Evolutionary conservation across 2,888 invertebrate genomes (phyloP), one percentile per base, ranked within the genome.

Genomic region (Acleris laterana): DNA sequence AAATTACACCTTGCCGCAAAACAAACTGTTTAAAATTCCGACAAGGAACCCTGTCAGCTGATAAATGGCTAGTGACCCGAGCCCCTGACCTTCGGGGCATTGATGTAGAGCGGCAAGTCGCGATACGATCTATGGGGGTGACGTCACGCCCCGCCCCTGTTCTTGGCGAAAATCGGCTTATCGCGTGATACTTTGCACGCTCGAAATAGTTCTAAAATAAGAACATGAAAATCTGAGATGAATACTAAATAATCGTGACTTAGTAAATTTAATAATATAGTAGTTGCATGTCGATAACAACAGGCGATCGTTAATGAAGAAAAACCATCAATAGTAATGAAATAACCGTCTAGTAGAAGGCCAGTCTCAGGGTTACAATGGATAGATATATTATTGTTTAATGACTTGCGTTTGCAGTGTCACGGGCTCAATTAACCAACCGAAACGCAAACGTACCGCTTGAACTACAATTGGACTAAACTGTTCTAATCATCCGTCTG

Each of bases 71-170:
- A 68, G 60, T 64, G 61, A 68, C 68, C 62, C 57, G 69, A 70
- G 70, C 65, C 65, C 58, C 60, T 69, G 62, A 70, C 73, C 72
- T 73, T 69, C 68, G 70, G 68, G 65, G 64, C 73, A 68, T 72
- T 71, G 72, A 70, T 70, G 72, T 70, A 60, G 69, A 71, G 68
- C 68, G 67, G 68, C 58, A 69, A 69, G 62, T 66, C 69, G 70
- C 69, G 69, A 67, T 72, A 72, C 70, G 74, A 77, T 75, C 71
- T 73, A 69, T 72, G 74, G 71, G 69, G 65, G 68, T 71, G 61
- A 56, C 71, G 70, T 71, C 68, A 61, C 56, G 58, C 48, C 48
- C 70, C 68, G 68, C 71, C 73, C 63, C 63, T 68, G 50, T 58
- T 68, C 66, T 65, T 46, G 46, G 61, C 68, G 56, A 61, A 62